Percentiles rank a stretch among this genome's conserved stretches.
Evolutionary conservation across 1,140 invertebrate genomes (phyloP).

Genomic region (Drosophila persimilis): DNA sequence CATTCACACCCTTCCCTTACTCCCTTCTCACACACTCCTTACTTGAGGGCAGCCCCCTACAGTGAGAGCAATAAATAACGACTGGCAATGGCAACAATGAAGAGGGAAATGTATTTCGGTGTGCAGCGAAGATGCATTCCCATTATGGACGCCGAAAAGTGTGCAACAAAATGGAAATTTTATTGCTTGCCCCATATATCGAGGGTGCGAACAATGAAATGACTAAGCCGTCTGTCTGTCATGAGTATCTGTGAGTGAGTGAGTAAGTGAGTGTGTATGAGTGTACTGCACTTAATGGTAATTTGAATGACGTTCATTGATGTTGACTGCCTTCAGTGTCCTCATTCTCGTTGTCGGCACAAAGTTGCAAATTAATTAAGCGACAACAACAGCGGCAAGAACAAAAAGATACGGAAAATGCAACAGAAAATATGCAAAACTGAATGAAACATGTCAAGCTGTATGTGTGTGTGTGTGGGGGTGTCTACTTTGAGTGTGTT

Average conservation of each 20-base stretch:
- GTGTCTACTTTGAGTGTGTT: conserved; percentile 14
- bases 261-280: conserved; percentile 6
- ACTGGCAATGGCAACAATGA: conserved; percentile 40
- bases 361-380: conserved; percentile 76
- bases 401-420: conserved; percentile 6
- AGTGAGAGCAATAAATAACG: conserved; percentile 51
- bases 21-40: not conserved
- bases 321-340: conserved; percentile 45
- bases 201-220: conserved; percentile 60
- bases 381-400: conserved; percentile 55
- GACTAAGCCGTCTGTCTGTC: conserved; percentile 50
- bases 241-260: conserved; percentile 27
- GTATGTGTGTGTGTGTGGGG: conserved; percentile 1
- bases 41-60: too few species aligned
- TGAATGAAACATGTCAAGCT: conserved; percentile 59
- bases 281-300: conserved; percentile 51
- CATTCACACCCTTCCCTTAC: not conserved
- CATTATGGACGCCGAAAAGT: conserved; percentile 53
- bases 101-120: conserved; percentile 40
- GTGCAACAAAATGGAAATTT: conserved; percentile 73
- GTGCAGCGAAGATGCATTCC: conserved; percentile 42
- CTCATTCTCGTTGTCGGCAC: conserved; percentile 46
- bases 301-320: conserved; percentile 65
- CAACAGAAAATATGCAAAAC: conserved; percentile 45
- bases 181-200: conserved; percentile 63